A percentile compares a stretch with the other conserved stretches of the same genome.
These are phyloP conservation scores for Rostratula benghalensis DNA, from an alignment of 2,113 vertebrate species.

Conservation along the genomic window DNA sequence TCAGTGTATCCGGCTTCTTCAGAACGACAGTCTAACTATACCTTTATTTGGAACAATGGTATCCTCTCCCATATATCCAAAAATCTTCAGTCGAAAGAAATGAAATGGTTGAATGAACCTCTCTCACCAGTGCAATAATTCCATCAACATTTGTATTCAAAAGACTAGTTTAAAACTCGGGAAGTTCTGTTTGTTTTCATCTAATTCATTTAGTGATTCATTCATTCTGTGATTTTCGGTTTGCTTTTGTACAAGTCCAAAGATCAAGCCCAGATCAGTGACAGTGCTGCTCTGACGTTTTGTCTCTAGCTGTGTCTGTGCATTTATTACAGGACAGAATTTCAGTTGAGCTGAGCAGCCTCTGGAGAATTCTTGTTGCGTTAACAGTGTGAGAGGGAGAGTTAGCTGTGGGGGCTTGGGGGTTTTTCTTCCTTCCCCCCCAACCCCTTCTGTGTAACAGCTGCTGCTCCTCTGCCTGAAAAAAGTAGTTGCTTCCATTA, in stretches of 20 bases:
- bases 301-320: neutral
- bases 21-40: slow-evolving; percentile 4
- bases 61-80: neutral
- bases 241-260: neutral
- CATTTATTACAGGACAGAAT: neutral
- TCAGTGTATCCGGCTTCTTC: neutral
- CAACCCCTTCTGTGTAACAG: neutral
- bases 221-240: neutral
- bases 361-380: neutral
- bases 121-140: neutral
- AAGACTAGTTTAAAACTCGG: neutral
- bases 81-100: neutral
- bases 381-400: neutral
- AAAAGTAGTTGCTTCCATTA: neutral
- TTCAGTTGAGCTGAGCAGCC: neutral
- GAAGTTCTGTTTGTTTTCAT: neutral
- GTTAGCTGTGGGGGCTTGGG: neutral
- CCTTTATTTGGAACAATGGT: neutral
- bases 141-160: neutral
- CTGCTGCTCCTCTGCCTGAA: neutral
- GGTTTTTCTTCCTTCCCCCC: neutral
- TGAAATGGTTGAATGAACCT: neutral
- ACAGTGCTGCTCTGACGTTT: neutral
- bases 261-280: neutral
- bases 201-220: neutral